Evolutionary conservation across 2,797 vertebrate genomes (phyloP).

Genomic region (Premnoplex brunnescens): DNA sequence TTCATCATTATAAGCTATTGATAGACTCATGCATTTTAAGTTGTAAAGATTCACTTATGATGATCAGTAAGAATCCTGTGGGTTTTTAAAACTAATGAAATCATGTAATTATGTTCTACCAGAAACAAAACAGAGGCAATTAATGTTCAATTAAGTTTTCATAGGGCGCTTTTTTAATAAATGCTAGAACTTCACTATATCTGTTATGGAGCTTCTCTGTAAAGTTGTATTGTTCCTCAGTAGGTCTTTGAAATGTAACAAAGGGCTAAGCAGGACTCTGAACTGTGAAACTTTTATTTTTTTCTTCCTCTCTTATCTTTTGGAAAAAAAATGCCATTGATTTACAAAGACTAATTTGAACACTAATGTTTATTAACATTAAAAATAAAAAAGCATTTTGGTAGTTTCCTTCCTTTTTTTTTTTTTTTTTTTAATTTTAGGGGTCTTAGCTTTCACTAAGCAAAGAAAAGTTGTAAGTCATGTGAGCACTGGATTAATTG

Average conservation of each 20-base stretch:
- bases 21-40: neutral
- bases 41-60: neutral
- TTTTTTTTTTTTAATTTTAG: neutral
- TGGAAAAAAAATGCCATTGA: neutral
- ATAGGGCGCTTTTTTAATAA: neutral
- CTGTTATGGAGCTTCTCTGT: neutral
- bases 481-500: slow-evolving; percentile 35
- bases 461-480: slow-evolving; percentile 22
- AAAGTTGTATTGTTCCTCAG: neutral
- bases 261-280: neutral
- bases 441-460: neutral
- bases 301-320: neutral
- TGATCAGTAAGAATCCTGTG: neutral
- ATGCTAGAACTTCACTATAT: neutral
- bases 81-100: neutral
- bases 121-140: neutral
- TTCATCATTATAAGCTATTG: neutral
- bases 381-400: neutral
- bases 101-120: neutral
- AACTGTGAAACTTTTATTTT: neutral
- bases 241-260: neutral
- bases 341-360: neutral
- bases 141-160: neutral
- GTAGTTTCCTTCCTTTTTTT: neutral
- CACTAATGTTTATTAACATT: neutral